phyloP scores from a whole-genome alignment of 2,888 invertebrate species.

The Notocelia uddmanniana region DNA sequence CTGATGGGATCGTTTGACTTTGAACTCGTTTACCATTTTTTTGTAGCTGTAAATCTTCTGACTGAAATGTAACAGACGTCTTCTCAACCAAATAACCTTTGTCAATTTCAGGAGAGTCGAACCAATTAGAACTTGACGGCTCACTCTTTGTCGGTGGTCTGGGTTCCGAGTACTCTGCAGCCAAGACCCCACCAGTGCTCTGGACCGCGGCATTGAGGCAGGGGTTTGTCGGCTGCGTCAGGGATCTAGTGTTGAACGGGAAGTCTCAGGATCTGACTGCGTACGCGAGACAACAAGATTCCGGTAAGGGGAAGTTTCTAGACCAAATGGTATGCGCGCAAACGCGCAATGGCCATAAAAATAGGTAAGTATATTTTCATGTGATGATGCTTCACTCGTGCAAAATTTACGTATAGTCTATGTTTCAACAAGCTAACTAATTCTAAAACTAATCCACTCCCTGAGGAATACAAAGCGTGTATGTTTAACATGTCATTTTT shows the following conservation, averaged over 20 bases:
- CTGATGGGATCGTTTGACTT: no score
- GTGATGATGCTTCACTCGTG: no score
- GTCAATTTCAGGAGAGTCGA: conserved; percentile 90
- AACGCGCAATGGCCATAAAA: neutral
- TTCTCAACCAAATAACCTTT: neutral
- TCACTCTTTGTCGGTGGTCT: conserved; percentile 95
- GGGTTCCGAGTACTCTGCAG: conserved; percentile 91
- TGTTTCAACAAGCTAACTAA: neutral
- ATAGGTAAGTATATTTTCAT: neutral
- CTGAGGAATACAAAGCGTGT: neutral
- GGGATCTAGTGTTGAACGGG: conserved; percentile 95
- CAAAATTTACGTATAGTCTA: no score
- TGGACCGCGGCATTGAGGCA: conserved; percentile 96
- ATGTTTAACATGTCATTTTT: neutral
- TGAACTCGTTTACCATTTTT: no score
- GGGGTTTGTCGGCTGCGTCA: conserved; percentile 97
- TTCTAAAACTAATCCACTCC: neutral
- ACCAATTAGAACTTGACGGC: conserved; percentile 94
- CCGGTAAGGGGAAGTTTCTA: conserved; percentile 84
- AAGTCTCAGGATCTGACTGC: conserved; percentile 95
- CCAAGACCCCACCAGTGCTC: conserved; percentile 92
- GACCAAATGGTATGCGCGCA: neutral
- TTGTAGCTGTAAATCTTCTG: no score
- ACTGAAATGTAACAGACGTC: no score
- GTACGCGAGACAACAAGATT: conserved; percentile 95